Base-by-base conservation (phyloP, 2,888 invertebrate species). In the Monopis laevigella region DNA sequence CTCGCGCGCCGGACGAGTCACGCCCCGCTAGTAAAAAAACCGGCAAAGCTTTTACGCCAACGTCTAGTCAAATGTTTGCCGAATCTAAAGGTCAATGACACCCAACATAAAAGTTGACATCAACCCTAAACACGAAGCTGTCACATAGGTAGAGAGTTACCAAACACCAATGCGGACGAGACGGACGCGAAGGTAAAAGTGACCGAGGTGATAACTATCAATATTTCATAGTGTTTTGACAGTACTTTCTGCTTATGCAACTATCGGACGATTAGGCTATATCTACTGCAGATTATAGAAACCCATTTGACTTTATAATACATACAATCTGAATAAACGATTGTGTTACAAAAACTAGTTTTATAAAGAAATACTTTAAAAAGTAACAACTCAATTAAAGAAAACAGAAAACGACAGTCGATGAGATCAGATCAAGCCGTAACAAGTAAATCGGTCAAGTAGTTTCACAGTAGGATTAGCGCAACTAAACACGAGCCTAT, bases 111-210 rank as follows among this genome's bases (percentile, higher is more conserved):
- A 32, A 18, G 17, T 40, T 30, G 12, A 18, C 18, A 34, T 17
- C 34, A 34, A 24, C 26, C 8, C 18, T 34, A 10, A 28, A 40
- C 13, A 12, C 34, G 26, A 40, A 27, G 13, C n/a, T 29, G 29
- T 29, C 40, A n/a, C n/a, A n/a, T n/a, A n/a, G 16, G 13, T 40
- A 14, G 43, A 43, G 43, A 43, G 40, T 40, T 43, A 24, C 43
- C 43, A 43, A 43, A 43, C 40, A 21, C 21, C 29, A 40, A 24
- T 14, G 21, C 39, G 17, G 32, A n/a, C n/a, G n/a, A n/a, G n/a
- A n/a, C n/a, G 10, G 24, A 6, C 6, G 10, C 24, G 24, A 36
- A 12, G 6, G 26, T 27, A 36, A 43, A 39, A 28, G 40, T 39
- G 3, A 16, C 24, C 26, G 14, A 36, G 30, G 27, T 14, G 38